These are phyloP conservation scores for Brachyhypopomus occidentalis DNA, from an alignment of 2,113 vertebrate genomes.

Conservation along the genomic window DNA sequence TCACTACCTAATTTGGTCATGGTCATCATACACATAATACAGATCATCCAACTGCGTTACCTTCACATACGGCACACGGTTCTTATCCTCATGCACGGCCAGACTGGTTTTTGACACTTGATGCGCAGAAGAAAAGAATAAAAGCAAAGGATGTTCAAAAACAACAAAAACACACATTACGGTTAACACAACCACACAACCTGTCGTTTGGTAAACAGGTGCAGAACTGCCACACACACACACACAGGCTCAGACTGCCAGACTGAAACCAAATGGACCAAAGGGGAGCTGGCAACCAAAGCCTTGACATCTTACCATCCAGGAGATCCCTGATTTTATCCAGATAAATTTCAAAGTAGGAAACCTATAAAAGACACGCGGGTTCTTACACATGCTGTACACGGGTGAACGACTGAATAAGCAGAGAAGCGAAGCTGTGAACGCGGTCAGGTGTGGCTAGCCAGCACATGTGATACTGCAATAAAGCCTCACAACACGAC, in stretches of 20 bases:
- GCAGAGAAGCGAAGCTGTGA: not conserved
- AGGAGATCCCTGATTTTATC: conserved; percentile 88
- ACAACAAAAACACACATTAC: no score
- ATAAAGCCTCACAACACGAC: not conserved
- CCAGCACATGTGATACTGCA: no score
- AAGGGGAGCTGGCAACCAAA: not conserved
- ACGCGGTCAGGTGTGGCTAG: no score
- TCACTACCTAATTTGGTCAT: not conserved
- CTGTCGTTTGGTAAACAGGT: not conserved
- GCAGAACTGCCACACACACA: no score
- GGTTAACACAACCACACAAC: no score
- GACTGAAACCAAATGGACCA: not conserved
- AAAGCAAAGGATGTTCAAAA: no score
- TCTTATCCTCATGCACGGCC: conserved; percentile 88
- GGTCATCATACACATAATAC: not conserved
- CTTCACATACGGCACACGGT: conserved; percentile 88
- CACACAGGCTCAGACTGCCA: no score
- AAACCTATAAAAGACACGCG: conserved; percentile 74
- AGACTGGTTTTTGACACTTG: conserved; percentile 87
- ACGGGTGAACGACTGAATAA: not conserved
- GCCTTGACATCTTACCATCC: conserved; percentile 75
- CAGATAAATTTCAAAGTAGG: conserved; percentile 89
- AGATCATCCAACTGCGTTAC: conserved; percentile 58
- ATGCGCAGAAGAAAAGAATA: not conserved
- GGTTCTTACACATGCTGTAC: not conserved